These are phyloP conservation scores for Amyelois transitella DNA, from an alignment of 1,140 invertebrate genomes.

Conservation along the genomic window DNA sequence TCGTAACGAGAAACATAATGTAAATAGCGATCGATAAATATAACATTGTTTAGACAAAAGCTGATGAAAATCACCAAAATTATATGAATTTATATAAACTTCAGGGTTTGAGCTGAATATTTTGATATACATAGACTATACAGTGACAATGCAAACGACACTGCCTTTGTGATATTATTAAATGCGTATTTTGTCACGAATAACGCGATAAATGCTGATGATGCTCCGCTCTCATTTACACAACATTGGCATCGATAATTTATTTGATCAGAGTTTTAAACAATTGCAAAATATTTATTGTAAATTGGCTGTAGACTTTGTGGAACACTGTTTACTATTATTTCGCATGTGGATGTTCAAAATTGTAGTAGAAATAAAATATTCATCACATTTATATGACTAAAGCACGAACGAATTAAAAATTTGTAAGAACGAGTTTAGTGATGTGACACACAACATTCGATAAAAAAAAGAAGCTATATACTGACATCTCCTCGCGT, in stretches of 20 bases:
- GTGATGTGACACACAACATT: slow-evolving; percentile 7
- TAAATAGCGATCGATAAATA: no score
- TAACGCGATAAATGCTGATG: not conserved
- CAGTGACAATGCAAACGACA: not conserved
- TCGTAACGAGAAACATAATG: no score
- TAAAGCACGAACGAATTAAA: not conserved
- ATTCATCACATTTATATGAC: no score
- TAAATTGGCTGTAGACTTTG: not conserved
- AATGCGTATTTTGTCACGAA: not conserved
- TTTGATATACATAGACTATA: no score
- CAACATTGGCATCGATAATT: not conserved
- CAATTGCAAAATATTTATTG: not conserved
- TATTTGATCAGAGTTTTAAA: not conserved
- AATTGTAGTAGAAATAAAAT: no score
- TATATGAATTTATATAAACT: no score
- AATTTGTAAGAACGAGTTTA: not conserved
- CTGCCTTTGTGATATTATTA: not conserved
- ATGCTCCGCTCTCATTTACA: not conserved
- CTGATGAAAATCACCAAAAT: no score
- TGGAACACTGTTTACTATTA: no score
- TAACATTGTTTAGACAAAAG: no score
- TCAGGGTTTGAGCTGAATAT: no score
- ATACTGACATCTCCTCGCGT: slow-evolving; percentile 44
- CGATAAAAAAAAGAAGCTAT: not conserved
- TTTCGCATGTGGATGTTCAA: no score